Conservation (phyloP, 92 coral and sea anemone genomes). For the Ricordea florida region DNA sequence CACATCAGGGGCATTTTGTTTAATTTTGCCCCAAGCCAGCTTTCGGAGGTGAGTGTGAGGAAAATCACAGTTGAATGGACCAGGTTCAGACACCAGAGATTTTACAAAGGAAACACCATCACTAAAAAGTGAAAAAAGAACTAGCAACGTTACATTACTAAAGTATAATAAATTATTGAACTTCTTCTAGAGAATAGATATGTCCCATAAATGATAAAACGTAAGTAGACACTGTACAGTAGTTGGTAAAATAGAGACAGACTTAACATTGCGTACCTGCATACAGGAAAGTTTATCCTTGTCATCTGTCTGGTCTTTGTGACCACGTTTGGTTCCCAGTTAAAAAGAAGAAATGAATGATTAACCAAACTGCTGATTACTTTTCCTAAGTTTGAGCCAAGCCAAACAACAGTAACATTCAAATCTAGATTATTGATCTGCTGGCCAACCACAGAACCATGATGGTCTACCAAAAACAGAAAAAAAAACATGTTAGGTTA, state of each 20-base stretch:
- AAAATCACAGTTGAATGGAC: constrained; percentile 62
- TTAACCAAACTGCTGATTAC: constrained; percentile 1
- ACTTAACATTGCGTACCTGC: constrained; percentile 60
- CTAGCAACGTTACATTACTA: too few species aligned
- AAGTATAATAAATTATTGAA: too few species aligned
- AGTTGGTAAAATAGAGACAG: too few species aligned
- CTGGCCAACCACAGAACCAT: constrained; percentile 47
- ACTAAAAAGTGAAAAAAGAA: constrained; percentile 50
- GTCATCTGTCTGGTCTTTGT: constrained; percentile 48
- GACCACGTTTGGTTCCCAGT: constrained; percentile 82
- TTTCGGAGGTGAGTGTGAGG: constrained; percentile 64
- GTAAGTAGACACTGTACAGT: too few species aligned
- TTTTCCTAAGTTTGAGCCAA: constrained; percentile 64
- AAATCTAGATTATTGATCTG: constrained; percentile 54
- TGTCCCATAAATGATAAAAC: too few species aligned
- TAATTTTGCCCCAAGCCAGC: constrained; percentile 67
- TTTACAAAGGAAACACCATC: constrained; percentile 17
- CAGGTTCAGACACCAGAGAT: constrained; percentile 11
- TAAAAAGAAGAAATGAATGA: constrained; percentile 60
- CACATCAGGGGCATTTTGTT: constrained; percentile 68
- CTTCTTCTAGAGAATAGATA: too few species aligned
- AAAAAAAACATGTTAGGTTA: too few species aligned
- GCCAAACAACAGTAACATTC: constrained; percentile 68
- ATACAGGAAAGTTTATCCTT: constrained; percentile 65
- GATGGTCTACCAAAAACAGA: constrained; percentile 58